These are phyloP conservation scores for Taurulus bubalis DNA, from an alignment of 2,113 vertebrate species.

Conservation along the genomic window DNA sequence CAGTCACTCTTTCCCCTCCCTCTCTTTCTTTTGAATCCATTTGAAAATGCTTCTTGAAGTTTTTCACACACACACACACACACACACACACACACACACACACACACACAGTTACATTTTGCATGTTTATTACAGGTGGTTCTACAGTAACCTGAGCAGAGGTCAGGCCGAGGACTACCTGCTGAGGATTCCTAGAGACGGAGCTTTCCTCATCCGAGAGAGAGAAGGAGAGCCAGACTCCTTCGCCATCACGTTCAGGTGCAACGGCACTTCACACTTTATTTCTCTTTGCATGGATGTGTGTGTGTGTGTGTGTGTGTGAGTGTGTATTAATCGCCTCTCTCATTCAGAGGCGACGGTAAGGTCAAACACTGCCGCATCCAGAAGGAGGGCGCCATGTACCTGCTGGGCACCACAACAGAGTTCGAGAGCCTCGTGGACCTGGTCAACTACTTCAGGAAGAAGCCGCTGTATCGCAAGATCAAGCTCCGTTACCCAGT, in stretches of 20 bases:
- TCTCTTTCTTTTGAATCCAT: not conserved
- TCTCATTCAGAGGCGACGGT: constrained; percentile 88
- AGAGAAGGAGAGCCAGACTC: constrained; percentile 88
- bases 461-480: constrained; percentile 93
- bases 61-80: no score
- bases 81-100: not conserved
- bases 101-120: no score
- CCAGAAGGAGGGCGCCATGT: constrained; percentile 89
- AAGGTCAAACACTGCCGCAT: constrained; percentile 97
- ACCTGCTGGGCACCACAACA: constrained; percentile 91
- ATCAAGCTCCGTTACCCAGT: constrained; percentile 96
- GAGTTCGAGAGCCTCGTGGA: constrained; percentile 96
- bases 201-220: constrained; percentile 95
- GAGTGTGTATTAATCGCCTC: not conserved
- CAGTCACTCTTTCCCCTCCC: not conserved
- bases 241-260: constrained; percentile 98
- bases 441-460: constrained; percentile 92
- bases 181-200: constrained; percentile 93
- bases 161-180: constrained; percentile 97
- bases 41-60: not conserved
- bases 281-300: not conserved
- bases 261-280: not conserved
- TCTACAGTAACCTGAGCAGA: constrained; percentile 93
- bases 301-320: not conserved
- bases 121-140: no score